These are phyloP conservation scores for Siniperca chuatsi DNA, from an alignment of 2,113 vertebrate genomes.

Conservation along the genomic window DNA sequence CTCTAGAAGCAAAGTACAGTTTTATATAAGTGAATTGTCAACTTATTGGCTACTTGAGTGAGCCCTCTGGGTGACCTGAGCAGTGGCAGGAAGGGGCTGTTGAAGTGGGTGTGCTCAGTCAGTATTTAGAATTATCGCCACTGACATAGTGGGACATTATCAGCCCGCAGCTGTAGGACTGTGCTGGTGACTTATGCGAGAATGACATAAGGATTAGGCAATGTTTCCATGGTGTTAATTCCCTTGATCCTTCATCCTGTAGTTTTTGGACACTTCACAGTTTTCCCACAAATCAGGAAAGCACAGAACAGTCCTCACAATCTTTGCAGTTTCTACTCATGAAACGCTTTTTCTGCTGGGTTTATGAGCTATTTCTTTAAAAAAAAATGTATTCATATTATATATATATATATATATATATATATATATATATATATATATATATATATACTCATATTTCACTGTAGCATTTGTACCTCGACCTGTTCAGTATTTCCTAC, in stretches of 20 bases:
- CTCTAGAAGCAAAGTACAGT: conserved; percentile 30
- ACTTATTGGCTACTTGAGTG: conserved; percentile 32
- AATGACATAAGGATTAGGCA: conserved; percentile 48
- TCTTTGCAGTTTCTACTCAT: conserved; percentile 12
- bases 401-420: too few species aligned
- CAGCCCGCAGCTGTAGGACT: conserved; percentile 28
- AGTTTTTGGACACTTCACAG: conserved; percentile 2
- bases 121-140: conserved; percentile 43
- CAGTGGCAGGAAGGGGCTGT: conserved; percentile 32
- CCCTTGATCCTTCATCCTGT: conserved; percentile 4
- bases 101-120: conserved; percentile 15
- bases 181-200: conserved; percentile 15
- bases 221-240: conserved; percentile 57
- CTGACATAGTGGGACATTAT: conserved; percentile 35
- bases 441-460: not conserved
- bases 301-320: not conserved
- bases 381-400: too few species aligned
- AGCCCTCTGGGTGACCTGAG: conserved; percentile 59
- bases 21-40: conserved; percentile 44
- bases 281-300: conserved; percentile 11
- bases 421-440: too few species aligned
- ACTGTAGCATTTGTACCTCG: not conserved
- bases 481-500: conserved; percentile 42
- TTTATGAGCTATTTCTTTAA: conserved; percentile 11
- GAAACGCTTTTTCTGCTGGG: not conserved